Evolutionary conservation across 2,113 vertebrate genomes (phyloP).

Genomic region (Ranitomeya variabilis): DNA sequence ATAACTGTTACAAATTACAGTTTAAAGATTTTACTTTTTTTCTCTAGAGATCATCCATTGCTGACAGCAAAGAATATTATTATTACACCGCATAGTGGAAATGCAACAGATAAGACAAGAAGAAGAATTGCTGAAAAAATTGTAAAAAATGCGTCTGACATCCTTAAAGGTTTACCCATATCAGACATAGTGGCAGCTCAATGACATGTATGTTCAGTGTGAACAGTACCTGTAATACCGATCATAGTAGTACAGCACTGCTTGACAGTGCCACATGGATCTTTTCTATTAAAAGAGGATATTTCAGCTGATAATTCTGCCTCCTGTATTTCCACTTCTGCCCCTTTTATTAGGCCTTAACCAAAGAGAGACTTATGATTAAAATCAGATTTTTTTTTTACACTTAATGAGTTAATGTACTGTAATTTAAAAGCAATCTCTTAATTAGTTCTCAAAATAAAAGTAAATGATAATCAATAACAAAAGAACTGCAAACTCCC

Average conservation of each 20-base stretch:
- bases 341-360: neutral
- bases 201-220: neutral
- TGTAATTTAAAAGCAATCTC: neutral
- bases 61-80: constrained; percentile 66
- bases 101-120: constrained; percentile 60
- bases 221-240: neutral
- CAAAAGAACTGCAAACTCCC: no score
- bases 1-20: neutral
- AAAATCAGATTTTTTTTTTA: neutral
- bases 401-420: no score
- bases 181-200: constrained; percentile 7
- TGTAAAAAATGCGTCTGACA: constrained; percentile 57
- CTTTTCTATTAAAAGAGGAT: neutral
- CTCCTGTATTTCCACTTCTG: neutral
- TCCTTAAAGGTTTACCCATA: constrained; percentile 37
- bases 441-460: neutral
- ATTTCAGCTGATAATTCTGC: neutral
- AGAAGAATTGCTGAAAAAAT: constrained; percentile 62
- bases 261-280: neutral
- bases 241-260: neutral
- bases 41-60: constrained; percentile 66
- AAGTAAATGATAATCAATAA: neutral
- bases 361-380: neutral
- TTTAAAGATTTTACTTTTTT: neutral
- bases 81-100: constrained; percentile 66